Evolutionary conservation across 1,140 invertebrate genomes (phyloP), one percentile per base, ranked within the genome.

Genomic region (Rhagoletis pomonella): DNA sequence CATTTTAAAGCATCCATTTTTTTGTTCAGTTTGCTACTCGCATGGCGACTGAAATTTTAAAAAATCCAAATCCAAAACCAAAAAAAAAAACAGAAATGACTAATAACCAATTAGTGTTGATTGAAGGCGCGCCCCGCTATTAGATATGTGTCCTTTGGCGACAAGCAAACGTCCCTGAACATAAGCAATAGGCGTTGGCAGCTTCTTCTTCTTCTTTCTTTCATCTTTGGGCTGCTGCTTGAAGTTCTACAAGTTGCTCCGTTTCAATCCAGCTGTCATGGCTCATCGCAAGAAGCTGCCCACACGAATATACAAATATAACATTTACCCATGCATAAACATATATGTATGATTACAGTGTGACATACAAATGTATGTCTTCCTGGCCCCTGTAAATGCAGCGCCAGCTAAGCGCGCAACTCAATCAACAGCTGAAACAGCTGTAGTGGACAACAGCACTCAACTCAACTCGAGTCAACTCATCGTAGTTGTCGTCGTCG

Each of bases 341-440:
- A 55, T 50, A 9, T 50, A 55, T 67, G 19, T 55, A 47, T 77
- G 29, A 29, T 29, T 0, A 29, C 29, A 29, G n/a, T 77, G n/a
- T 77, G 47, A 55, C 5, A 47, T 73, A 17, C 29, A 29, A 29
- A 29, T 29, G 29, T 29, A 29, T 29, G 29, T 29, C 29, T 29
- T 29, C 29, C 29, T 29, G 14, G 12, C 39, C 12, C 29, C 14
- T 17, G 39, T 73, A 81, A 81, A 81, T 81, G 73, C 4, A 4
- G 10, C 10, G 42, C 17, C 73, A 55, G 12, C 47, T 81, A 81
- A n/a, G 47, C 47, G 73, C 73, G 17, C 47, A 55, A 81, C 73
- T 55, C 69, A 77, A 77, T 77, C 47, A 81, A n/a, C 73, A 81
- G 73, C 47, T 81, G 73, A 12, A 10, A 17, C 73, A 81, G 73